Conservation (phyloP, 1,140 invertebrate species). For the Carposina sasakii region DNA sequence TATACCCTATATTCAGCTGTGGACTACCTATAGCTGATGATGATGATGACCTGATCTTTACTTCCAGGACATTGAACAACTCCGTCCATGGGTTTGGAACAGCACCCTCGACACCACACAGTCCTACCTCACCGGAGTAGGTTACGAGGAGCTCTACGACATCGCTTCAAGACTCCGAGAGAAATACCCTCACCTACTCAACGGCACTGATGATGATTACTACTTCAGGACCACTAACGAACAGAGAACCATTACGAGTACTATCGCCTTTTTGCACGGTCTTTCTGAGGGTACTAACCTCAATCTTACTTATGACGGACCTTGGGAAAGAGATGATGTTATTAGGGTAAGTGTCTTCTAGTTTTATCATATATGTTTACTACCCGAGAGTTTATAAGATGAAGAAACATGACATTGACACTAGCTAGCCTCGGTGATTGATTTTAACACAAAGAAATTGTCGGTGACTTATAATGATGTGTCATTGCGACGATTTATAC, state of each 20-base stretch:
- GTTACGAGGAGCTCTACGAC: conserved; percentile 49
- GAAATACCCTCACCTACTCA: conserved; percentile 35
- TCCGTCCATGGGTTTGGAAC: conserved; percentile 47
- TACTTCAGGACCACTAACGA: conserved; percentile 50
- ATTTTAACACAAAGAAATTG: too few species aligned
- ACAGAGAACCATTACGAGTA: conserved; percentile 50
- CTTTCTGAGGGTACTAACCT: conserved; percentile 32
- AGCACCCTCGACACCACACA: conserved; percentile 36
- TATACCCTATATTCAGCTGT: too few species aligned
- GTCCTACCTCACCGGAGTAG: conserved; percentile 43
- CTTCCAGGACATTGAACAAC: conserved; percentile 44
- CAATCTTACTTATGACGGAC: conserved; percentile 30
- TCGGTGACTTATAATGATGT: too few species aligned
- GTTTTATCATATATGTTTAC: too few species aligned
- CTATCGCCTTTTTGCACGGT: conserved; percentile 46
- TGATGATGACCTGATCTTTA: neutral
- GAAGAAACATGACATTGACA: too few species aligned
- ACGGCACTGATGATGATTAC: conserved; percentile 24
- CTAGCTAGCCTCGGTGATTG: too few species aligned
- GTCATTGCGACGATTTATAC: too few species aligned
- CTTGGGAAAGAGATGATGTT: conserved; percentile 34
- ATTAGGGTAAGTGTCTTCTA: conserved; percentile 36
- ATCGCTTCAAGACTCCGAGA: conserved; percentile 40
- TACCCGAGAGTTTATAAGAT: too few species aligned
- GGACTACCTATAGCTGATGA: neutral